Conservation (phyloP, 2,113 vertebrate species). For the Etheostoma spectabile region DNA sequence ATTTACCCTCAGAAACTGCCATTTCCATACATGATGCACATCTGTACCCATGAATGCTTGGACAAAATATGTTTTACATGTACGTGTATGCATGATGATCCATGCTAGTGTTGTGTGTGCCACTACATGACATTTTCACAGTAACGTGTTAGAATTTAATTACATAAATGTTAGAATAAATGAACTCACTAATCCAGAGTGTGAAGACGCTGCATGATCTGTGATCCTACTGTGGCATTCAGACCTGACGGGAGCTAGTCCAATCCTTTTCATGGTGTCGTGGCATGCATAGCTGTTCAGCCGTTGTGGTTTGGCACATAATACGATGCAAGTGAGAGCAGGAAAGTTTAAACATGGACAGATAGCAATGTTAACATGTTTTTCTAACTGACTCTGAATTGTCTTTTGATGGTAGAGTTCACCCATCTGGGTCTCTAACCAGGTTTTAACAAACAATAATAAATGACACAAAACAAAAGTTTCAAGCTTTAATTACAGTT, state of each 20-base stretch:
- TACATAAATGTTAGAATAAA: not conserved
- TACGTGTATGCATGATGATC: not conserved
- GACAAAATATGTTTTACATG: not conserved
- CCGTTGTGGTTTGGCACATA: not conserved
- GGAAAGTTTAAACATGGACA: not conserved
- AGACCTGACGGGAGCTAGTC: not conserved
- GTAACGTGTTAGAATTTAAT: not conserved
- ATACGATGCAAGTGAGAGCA: not conserved
- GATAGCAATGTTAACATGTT: not conserved
- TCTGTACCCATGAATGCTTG: not conserved
- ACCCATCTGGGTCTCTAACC: not conserved
- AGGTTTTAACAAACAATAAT: not conserved
- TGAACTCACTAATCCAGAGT: constrained; percentile 1
- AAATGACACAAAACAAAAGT: not conserved
- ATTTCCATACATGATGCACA: too few relatives aligned
- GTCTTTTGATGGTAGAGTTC: not conserved
- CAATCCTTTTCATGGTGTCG: not conserved
- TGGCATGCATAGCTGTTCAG: not conserved
- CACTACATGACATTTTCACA: not conserved
- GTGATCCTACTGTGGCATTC: not conserved
- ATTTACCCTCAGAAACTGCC: too few relatives aligned
- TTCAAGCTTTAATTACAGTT: not conserved
- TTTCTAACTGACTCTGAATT: not conserved
- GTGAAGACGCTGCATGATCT: constrained; percentile 18
- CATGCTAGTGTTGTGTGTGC: not conserved